Evolutionary conservation across 1,140 invertebrate species (phyloP).

Genomic region (Ridgeia piscesae): DNA sequence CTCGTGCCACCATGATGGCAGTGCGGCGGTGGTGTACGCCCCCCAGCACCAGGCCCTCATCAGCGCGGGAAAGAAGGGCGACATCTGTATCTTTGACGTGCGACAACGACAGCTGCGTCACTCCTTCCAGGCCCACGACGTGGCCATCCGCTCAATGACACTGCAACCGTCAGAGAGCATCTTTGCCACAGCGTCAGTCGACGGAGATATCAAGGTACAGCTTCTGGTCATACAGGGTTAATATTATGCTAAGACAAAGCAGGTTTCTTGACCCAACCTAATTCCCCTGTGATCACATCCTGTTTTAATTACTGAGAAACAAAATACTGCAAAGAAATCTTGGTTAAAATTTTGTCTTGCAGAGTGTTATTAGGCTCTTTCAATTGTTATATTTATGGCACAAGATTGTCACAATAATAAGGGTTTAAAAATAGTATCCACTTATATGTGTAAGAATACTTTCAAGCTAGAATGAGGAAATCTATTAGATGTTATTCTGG

Average conservation of each 20-base stretch:
- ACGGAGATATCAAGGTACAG: conserved; percentile 95
- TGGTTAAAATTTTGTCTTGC: too few relatives aligned
- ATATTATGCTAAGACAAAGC: not conserved
- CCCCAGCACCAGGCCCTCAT: conserved; percentile 84
- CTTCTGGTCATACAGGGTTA: not conserved
- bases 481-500: too few relatives aligned
- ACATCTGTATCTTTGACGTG: conserved; percentile 93
- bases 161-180: conserved; percentile 93
- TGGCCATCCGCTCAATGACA: conserved; percentile 89
- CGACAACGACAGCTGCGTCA: conserved; percentile 83
- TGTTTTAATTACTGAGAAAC: too few relatives aligned
- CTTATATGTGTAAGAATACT: not conserved
- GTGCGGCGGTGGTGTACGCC: conserved; percentile 83
- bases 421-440: not conserved
- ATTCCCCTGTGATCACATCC: too few relatives aligned
- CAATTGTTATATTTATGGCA: too few relatives aligned
- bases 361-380: too few relatives aligned
- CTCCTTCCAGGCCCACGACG: conserved; percentile 89
- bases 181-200: conserved; percentile 95
- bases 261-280: too few relatives aligned
- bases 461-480: not conserved
- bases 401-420: not conserved
- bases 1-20: conserved; percentile 88
- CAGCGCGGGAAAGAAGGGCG: conserved; percentile 93
- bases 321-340: too few relatives aligned